Base-by-base conservation (phyloP, 2,113 vertebrate genomes). In the Oreochromis spilurus region DNA sequence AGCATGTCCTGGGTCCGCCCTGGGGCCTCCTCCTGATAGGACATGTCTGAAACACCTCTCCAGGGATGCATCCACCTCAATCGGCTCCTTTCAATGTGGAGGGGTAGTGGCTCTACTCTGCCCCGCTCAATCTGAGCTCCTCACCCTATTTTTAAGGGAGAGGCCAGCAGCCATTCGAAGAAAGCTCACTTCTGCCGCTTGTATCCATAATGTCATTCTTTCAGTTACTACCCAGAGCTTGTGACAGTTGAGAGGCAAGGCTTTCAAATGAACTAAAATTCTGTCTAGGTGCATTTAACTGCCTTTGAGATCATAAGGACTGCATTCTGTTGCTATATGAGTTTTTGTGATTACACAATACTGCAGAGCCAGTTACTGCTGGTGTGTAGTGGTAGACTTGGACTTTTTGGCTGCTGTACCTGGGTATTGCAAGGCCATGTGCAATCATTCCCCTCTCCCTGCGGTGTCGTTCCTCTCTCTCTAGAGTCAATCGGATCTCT, bases 401-500 rank as follows among this genome's bases (percentile, higher is more conserved):
- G 36, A 21, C 8, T 6, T 45, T 43, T 31, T 40, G 53, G 60
- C 29, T 9, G 8, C n/a, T 70, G 24, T 85, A 95, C 94, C 93
- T 90, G 89, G 92, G 43, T 52, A 89, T n/a, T 19, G 81, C 36
- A 19, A 91, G 62, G 82, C 81, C 87, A 54, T 93, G 88, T 7
- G 84, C 40, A 6, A 84, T 70, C 79, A 60, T 60, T 19, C 95
- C 94, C 52, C 96, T 94, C 89, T 96, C 95, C 38, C 91, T 87
- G 43, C 95, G 93, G 52, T 96, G 93, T 10, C 75, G 88, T 9
- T 95, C 96, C 45, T 96, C 96, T 79, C 95, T 88, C 87, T 96
- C 94, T 36, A 96, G 84, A n/a, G 94, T 95, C 81, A 93, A 48
- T 4, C 95, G 89, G 84, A 96, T 96, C 92, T 96, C 96, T 84